Base-by-base conservation (phyloP, 2,888 invertebrate species). In the Homarus gammarus region DNA sequence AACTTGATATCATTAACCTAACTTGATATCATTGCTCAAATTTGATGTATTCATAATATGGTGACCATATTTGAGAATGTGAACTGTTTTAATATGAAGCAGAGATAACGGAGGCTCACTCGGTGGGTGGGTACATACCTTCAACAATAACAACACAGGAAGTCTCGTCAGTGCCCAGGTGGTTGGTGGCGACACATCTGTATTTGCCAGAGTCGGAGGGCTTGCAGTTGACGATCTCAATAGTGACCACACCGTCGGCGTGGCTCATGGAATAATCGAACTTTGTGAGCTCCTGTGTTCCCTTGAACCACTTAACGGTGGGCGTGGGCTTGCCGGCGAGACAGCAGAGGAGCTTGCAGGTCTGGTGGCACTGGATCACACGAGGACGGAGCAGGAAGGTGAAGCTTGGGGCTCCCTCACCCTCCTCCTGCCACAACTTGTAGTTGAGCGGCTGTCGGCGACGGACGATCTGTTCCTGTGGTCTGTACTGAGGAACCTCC, bases 311-410 rank as follows among this genome's bases (percentile, higher is more conserved):
- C 79, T 92, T 92, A 75, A 99, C 99, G 51, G 97, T 97, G 31
- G 99, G 99, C 93, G 96, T 96, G 90, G 99, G 99, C 94, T 97
- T 97, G 92, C 99, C 99, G 93, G 97, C 97, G 91, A 99, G 96
- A 93, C 99, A 99, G 94, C 99, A 99, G 77, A 99, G 96, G 92
- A 99, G 96, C 95, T 99, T 99, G 95, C 99, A 99, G 90, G 98
- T 98, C 88, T 98, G 97, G 92, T 98, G 96, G 93, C 96, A 96
- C 95, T 99, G 99, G 96, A 99, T 99, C 93, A 99, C 97, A 94
- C 99, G 97, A 93, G 99, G 99, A 94, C 99, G 96, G 93, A 99
- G 96, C 93, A 98, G 96, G 97, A 99, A 99, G 93, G 99, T 99
- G 95, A 99, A 99, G 94, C 96, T 96, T 91, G 99, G 99, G 91